Evolutionary conservation across 1,140 invertebrate genomes (phyloP).

Genomic region (Batillaria attramentaria): DNA sequence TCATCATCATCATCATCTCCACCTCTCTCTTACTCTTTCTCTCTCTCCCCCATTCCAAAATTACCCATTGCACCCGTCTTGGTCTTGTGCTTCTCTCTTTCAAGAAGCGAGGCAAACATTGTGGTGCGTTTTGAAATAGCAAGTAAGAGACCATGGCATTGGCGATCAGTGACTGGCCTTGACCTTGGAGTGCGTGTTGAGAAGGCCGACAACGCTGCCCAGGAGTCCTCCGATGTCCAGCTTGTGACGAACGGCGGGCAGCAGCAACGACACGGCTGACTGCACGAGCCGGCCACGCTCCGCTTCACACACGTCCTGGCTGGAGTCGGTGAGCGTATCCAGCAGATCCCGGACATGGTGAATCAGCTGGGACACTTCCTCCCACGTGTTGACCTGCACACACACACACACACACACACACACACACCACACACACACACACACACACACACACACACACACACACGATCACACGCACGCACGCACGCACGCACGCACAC

Average conservation of each 20-base stretch:
- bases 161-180: too few relatives aligned
- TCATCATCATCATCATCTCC: background rate
- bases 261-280: background rate
- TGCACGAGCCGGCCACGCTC: background rate
- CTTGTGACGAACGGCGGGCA: background rate
- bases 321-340: background rate
- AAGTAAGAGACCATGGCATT: background rate
- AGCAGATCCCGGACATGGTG: background rate
- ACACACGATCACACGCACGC: slow-evolving; percentile 1
- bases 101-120: background rate
- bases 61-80: background rate
- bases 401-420: background rate
- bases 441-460: background rate
- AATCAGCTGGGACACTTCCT: background rate
- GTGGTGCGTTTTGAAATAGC: background rate
- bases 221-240: background rate
- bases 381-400: background rate
- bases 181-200: background rate
- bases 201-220: background rate
- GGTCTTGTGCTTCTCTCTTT: background rate
- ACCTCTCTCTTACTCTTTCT: slow-evolving; percentile 17
- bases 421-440: background rate
- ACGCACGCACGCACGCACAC: slow-evolving; percentile 11
- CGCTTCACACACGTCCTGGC: background rate
- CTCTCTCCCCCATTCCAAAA: background rate